These are phyloP conservation scores for Andrena dorsata DNA, from an alignment of 2,888 invertebrate species.

Conservation along the genomic window DNA sequence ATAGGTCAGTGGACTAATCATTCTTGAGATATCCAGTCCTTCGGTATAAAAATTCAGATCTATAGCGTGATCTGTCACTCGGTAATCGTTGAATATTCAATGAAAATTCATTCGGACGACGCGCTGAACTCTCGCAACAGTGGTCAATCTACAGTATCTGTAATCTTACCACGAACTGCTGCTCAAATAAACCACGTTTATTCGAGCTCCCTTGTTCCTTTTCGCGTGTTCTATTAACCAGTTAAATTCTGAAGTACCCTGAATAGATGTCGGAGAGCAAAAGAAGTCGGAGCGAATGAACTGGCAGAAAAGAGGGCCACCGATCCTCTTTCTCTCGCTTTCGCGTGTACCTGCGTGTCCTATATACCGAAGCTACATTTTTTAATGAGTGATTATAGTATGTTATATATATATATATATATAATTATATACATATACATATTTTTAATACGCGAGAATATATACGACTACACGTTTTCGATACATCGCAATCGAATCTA, in stretches of 20 bases:
- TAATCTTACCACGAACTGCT: too few relatives aligned
- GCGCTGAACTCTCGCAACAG: too few relatives aligned
- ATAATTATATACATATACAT: slow-evolving; percentile 76
- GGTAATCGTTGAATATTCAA: too few relatives aligned
- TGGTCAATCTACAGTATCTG: too few relatives aligned
- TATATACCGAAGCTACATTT: slow-evolving; percentile 75
- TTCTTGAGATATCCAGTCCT: too few relatives aligned
- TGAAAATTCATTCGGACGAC: too few relatives aligned
- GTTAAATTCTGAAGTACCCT: slow-evolving; percentile 11
- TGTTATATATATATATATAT: slow-evolving; percentile 74
- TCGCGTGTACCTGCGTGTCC: slow-evolving; percentile 47
- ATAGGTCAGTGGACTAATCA: too few relatives aligned
- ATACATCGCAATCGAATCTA: slow-evolving; percentile 71
- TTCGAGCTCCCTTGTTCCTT: neutral
- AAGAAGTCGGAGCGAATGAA: slow-evolving; percentile 42
- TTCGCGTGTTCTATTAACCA: neutral
- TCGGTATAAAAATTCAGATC: too few relatives aligned
- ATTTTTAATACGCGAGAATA: slow-evolving; percentile 71
- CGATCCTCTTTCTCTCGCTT: slow-evolving; percentile 29
- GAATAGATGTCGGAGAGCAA: slow-evolving; percentile 9
- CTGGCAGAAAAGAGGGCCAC: slow-evolving; percentile 42
- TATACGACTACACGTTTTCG: slow-evolving; percentile 73
- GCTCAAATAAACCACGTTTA: too few relatives aligned
- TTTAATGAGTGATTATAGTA: slow-evolving; percentile 75
- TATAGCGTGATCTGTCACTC: too few relatives aligned